Evolutionary conservation across 2,888 invertebrate species (phyloP).

Genomic region (Cheilosia grossa): DNA sequence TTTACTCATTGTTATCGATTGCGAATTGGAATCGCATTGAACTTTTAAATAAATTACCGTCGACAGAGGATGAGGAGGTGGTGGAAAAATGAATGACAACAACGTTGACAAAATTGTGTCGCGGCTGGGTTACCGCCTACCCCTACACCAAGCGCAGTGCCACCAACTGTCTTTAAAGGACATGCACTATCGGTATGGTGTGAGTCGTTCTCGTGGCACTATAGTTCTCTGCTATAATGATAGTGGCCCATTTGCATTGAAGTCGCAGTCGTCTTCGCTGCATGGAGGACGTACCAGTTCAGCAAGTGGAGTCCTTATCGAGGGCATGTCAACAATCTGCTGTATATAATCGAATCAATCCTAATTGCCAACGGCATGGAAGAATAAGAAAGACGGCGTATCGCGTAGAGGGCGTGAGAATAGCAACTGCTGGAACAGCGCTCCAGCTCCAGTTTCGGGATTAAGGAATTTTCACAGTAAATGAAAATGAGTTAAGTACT

Average conservation of each 20-base stretch:
- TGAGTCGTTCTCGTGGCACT: background rate
- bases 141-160: background rate
- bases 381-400: slow-evolving; percentile 38
- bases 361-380: slow-evolving; percentile 45
- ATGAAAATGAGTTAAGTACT: slow-evolving; percentile 63
- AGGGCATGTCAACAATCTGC: slow-evolving; percentile 36
- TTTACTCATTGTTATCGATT: slow-evolving; percentile 74
- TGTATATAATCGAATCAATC: slow-evolving; percentile 71
- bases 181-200: slow-evolving; percentile 8
- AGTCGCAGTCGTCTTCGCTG: slow-evolving; percentile 8
- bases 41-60: slow-evolving; percentile 71
- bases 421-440: slow-evolving; percentile 39
- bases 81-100: slow-evolving; percentile 2
- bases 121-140: slow-evolving; percentile 2
- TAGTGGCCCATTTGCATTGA: slow-evolving; percentile 38
- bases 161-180: background rate
- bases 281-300: background rate
- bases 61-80: slow-evolving; percentile 2
- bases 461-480: slow-evolving; percentile 40
- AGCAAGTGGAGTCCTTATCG: background rate
- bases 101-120: slow-evolving; percentile 63
- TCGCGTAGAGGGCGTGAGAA: slow-evolving; percentile 43
- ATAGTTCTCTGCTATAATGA: slow-evolving; percentile 35
- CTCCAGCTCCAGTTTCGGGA: background rate
- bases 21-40: slow-evolving; percentile 73